Base-by-base conservation (phyloP, 2,113 vertebrate genomes). In the Entomyzon cyanotis region DNA sequence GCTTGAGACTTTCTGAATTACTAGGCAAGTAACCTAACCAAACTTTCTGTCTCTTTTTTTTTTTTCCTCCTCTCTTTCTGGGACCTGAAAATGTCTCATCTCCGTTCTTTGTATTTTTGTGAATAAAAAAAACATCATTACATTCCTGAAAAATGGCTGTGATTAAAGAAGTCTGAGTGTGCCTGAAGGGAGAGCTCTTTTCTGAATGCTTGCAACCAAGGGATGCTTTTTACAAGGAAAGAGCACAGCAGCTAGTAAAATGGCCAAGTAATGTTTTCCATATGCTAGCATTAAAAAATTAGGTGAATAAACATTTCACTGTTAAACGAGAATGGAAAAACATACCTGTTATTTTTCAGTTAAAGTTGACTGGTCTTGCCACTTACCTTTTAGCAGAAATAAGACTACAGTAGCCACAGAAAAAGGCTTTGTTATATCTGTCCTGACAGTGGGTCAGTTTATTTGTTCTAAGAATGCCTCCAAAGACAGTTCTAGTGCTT, bases 1-100 rank as follows among this genome's bases (percentile, higher is more conserved):
- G 55, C 63, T 70, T 80, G 53, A 92, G 49, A 53, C 31, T 92
- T 85, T 81, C 47, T 96, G 85, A 95, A 80, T 39, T 84, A 63
- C 33, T 33, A 90, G 83, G 47, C 33, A 74, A 90, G 64, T 78
- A 71, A 87, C 24, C 13, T 77, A 65, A 86, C 35, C 10, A 68
- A 74, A 78, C 39, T 84, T 42, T 73, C 14, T 50, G 30, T 42
- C n/a, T 78, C 4, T 4, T 44, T 56, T 52, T 52, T 52, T 52
- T 85, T 46, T 53, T 11, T 1, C 8, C 18, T 31, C 19, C 24
- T 39, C 14, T 91, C 33, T 83, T 75, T 90, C 44, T 9, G 60
- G 30, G 60, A 67, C 52, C 67, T 87, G 60, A 52, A 93, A 91
- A 67, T 65, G 13, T 50, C 21, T 77, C 50, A 31, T 52, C 21